Base-by-base conservation (phyloP, 2,888 invertebrate species). In the Linnaemya vulpina region DNA sequence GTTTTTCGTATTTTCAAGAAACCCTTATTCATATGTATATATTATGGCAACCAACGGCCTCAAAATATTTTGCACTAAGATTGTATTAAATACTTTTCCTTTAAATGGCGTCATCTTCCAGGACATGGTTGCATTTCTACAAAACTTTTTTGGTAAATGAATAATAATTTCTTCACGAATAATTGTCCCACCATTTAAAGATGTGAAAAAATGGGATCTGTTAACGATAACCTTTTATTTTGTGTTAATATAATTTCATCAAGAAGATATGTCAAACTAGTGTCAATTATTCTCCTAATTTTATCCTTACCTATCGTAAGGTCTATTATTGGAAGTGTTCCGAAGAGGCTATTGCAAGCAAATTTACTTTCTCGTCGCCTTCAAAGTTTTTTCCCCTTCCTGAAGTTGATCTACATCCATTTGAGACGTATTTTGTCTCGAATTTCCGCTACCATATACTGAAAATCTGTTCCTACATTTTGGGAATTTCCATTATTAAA, bases 241-340 rank as follows among this genome's bases (percentile, higher is more conserved):
- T 79, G 43, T 51, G 11, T 35, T 15, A 86, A 65, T 68, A 67
- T 77, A 53, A 51, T 49, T 43, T 82, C 11, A 49, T 82, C 68
- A 53, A 85, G 13, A 30, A 85, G 38, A 20, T 71, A 73, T 17
- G 80, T 84, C 30, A 60, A 84, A 13, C 82, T 78, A n/a, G 85
- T 82, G 40, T 82, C 81, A 46, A 82, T 70, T 20, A 85, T 43
- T 5, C 70, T 53, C 53, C 49, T 73, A 22, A 76, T 73, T 60
- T 35, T 76, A 1, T 81, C 62, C 13, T 55, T 58, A 25, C 51
- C 77, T 1, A 81, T 67, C 13, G 71, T 62, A 11, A 84, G 65
- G 0, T 51, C 11, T 2, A 84, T 63, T 81, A 84, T 60, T 51
- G 81, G 84, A 51, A 79, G 70, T 63, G 55, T 46, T 20, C 65